A percentile compares a stretch with the other conserved stretches of the same genome.
These are phyloP conservation scores for Mastomys coucha DNA, from an alignment of 2,113 vertebrate species.

Conservation along the genomic window DNA sequence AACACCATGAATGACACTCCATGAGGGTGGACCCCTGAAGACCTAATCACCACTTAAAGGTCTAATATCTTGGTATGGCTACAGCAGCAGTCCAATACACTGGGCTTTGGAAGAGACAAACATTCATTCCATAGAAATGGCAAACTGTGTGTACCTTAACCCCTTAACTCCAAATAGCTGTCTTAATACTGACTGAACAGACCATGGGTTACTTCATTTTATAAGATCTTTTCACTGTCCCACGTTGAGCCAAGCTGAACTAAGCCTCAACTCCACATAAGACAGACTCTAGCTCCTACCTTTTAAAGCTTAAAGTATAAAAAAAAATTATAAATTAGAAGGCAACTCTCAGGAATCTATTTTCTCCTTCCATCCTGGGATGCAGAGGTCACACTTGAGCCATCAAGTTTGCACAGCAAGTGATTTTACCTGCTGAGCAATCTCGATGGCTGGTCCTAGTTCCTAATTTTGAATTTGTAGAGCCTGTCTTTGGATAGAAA, in stretches of 20 bases:
- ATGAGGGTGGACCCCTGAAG: neutral
- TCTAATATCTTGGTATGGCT: neutral
- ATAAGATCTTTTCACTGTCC: neutral
- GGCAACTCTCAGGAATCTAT: neutral
- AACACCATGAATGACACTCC: neutral
- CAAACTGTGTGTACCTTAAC: neutral
- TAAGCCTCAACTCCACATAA: neutral
- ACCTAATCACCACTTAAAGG: neutral
- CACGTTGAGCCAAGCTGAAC: neutral
- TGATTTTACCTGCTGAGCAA: neutral
- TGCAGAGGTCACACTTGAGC: neutral
- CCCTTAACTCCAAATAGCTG: neutral
- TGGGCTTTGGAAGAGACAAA: neutral
- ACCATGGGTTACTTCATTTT: constrained; percentile 9
- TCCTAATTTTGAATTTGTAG: constrained; percentile 34
- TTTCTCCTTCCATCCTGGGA: neutral
- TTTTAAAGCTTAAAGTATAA: no score
- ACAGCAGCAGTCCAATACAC: neutral
- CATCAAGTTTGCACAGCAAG: neutral
- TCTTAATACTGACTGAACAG: neutral
- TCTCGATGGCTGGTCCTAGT: neutral
- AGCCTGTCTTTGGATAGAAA: constrained; percentile 2
- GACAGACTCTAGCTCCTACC: neutral
- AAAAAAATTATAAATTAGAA: no score
- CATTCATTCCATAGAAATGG: neutral